Evolutionary conservation across 2,113 vertebrate species (phyloP).

Genomic region (Tupaia tana): DNA sequence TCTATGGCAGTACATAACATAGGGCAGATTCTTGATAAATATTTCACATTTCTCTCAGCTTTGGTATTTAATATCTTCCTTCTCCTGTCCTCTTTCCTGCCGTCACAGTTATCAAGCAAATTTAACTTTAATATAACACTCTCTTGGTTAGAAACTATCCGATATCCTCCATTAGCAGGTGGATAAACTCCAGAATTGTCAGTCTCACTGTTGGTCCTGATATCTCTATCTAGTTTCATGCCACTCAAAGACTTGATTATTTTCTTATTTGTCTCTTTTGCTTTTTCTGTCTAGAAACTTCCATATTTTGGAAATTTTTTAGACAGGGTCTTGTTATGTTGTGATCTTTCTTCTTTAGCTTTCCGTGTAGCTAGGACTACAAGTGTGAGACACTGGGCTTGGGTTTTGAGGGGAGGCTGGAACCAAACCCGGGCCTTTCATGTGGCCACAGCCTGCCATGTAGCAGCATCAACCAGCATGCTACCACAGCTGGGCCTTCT

Average conservation of each 20-base stretch:
- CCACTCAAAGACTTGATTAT: background rate
- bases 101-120: background rate
- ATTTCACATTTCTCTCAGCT: background rate
- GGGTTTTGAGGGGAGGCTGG: no score
- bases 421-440: no score
- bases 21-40: background rate
- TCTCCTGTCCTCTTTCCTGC: background rate
- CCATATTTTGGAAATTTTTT: background rate
- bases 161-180: background rate
- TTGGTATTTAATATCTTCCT: background rate
- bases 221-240: background rate
- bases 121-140: background rate
- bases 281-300: background rate
- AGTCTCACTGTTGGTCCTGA: background rate
- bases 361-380: no score
- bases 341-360: no score
- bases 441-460: no score
- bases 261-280: background rate
- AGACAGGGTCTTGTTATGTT: no score
- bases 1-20: background rate
- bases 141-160: background rate
- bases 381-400: no score
- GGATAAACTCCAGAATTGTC: background rate
- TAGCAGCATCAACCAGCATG: no score
- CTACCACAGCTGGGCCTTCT: background rate